Evolutionary conservation across 2,113 vertebrate genomes (phyloP), one percentile per base, ranked within the genome.

Genomic region (Baryphthengus martii): DNA sequence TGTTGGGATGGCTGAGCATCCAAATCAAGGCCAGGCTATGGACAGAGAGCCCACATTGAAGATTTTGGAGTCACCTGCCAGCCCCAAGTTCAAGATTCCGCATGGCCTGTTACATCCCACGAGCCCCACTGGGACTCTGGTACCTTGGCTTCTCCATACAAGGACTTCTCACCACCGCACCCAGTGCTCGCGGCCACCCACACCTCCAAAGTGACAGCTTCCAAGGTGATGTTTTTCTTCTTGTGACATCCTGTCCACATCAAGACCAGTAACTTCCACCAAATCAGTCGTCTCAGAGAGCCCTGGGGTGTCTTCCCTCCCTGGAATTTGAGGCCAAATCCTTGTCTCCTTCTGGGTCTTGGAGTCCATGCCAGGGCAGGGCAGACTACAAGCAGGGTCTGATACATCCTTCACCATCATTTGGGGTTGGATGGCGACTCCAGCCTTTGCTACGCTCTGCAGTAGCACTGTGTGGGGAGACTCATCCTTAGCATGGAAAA

Each of bases 1-100:
- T 1, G 0, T 2, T 11, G 11, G n/a, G 25, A 28, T 21, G 18
- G 25, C 42, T 1, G 2, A 92, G 29, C 29, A 53, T 21, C 56
- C 80, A 50, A 5, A 59, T 20, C 10, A 8, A 29, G n/a, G 70
- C 37, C 50, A 47, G 63, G 12, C 13, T 67, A 56, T n/a, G 44
- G 50, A 25, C 23, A 39, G 67, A 75, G 58, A 81, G 31, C 52
- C 45, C 71, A 59, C 10, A 39, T 3, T 23, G 26, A 44, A 42
- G 70, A 14, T 14, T 81, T 63, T 50, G 53, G 63, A 89, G 49
- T 47, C 42, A 40, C 16, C 39, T 28, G 29, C 8, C 47, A 68
- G 62, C 40, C 39, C n/a, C n/a, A 29, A 37, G 26, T 29, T 45
- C 15, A 13, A 56, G 63, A 26, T 62, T 85, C 76, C 77, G 19